Conservation (phyloP, 2,113 vertebrate species). For the Propithecus coquereli region DNA sequence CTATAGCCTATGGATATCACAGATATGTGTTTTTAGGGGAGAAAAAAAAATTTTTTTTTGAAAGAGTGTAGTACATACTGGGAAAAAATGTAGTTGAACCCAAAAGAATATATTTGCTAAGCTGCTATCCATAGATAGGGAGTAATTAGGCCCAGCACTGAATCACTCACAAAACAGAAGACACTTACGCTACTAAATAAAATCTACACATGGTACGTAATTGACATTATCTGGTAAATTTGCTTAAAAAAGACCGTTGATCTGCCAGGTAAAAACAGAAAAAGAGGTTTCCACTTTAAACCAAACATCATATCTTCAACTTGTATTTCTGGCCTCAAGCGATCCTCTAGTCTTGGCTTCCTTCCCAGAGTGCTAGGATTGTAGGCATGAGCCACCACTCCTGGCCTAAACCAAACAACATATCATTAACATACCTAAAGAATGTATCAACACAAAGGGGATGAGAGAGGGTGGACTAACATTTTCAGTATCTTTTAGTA, state of each 20-base stretch:
- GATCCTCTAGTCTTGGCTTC: too few species aligned
- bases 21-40: neutral
- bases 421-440: neutral
- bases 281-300: neutral
- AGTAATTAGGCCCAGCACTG: conserved; percentile 25
- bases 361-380: too few species aligned
- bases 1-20: neutral
- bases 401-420: too few species aligned
- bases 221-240: neutral
- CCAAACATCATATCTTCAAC: neutral
- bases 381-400: too few species aligned
- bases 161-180: neutral
- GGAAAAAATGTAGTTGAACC: neutral
- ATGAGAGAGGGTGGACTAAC: neutral
- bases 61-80: neutral
- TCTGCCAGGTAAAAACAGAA: neutral
- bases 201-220: conserved; percentile 2
- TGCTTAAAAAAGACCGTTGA: neutral
- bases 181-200: conserved; percentile 1
- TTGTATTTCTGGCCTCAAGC: too few species aligned
- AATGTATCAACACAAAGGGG: neutral
- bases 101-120: neutral
- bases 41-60: neutral
- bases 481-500: neutral
- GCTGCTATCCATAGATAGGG: neutral